Percentiles rank a stretch among this genome's conserved stretches.
phyloP scores from a whole-genome alignment of 2,113 vertebrate species.

The Festucalex cinctus region DNA sequence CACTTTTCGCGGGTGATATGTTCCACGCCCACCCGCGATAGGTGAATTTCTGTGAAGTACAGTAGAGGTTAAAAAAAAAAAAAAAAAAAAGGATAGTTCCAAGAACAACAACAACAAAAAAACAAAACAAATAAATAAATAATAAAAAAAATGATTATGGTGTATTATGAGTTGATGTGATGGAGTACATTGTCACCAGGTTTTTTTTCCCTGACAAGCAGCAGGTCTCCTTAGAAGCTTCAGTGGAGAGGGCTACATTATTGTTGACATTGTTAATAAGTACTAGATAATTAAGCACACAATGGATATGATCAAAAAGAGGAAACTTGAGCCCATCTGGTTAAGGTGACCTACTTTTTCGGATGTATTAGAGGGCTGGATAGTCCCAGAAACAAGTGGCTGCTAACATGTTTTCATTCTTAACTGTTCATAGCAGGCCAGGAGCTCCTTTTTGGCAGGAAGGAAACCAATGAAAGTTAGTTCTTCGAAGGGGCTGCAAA shows the following conservation, averaged over 20 bases:
- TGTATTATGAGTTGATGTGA: background rate
- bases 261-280: background rate
- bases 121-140: no score
- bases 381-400: background rate
- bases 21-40: no score
- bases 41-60: no score
- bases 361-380: background rate
- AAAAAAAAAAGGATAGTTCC: no score
- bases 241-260: background rate
- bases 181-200: background rate
- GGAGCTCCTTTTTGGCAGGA: background rate
- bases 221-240: background rate
- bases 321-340: background rate
- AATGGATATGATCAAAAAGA: background rate
- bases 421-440: background rate
- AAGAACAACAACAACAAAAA: no score
- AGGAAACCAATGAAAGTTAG: background rate
- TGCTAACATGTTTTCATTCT: background rate
- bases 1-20: no score
- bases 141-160: no score
- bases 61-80: no score
- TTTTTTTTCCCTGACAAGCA: background rate
- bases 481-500: background rate
- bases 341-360: constrained; percentile 1
- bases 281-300: background rate